Percentiles rank a stretch among this genome's conserved stretches.
phyloP scores from a whole-genome alignment of 2,888 invertebrate genomes.

The Hymenopus coronatus region DNA sequence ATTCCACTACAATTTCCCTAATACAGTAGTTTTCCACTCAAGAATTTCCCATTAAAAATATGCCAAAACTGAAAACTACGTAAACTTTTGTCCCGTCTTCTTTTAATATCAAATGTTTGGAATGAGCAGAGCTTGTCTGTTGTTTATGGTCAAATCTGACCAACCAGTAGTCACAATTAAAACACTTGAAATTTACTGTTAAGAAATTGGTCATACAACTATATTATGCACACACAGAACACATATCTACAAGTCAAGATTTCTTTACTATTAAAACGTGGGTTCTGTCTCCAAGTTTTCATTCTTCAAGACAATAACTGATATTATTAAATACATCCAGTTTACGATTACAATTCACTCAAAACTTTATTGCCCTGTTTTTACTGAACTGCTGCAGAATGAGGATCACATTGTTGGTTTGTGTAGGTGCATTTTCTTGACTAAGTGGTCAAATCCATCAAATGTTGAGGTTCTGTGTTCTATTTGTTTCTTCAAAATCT shows the following conservation, averaged over 20 bases:
- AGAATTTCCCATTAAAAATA: slow-evolving; percentile 16
- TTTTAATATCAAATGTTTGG: slow-evolving; percentile 29
- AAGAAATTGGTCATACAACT: slow-evolving; percentile 25
- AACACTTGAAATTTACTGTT: slow-evolving; percentile 22
- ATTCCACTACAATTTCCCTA: slow-evolving; percentile 30
- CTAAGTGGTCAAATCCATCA: slow-evolving; percentile 30
- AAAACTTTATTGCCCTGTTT: slow-evolving; percentile 26
- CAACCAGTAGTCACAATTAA: slow-evolving; percentile 21
- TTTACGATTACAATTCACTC: background rate
- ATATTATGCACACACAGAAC: slow-evolving; percentile 29
- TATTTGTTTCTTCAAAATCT: slow-evolving; percentile 28
- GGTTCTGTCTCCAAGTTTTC: background rate
- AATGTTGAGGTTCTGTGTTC: slow-evolving; percentile 27
- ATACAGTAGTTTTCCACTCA: slow-evolving; percentile 18
- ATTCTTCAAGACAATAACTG: slow-evolving; percentile 18
- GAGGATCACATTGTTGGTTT: slow-evolving; percentile 24
- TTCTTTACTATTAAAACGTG: slow-evolving; percentile 20
- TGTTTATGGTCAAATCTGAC: slow-evolving; percentile 13
- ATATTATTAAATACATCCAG: slow-evolving; percentile 13
- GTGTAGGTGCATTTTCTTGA: slow-evolving; percentile 24
- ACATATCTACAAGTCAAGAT: slow-evolving; percentile 25
- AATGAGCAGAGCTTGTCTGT: slow-evolving; percentile 30
- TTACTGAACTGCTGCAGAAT: slow-evolving; percentile 14
- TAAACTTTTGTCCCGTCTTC: slow-evolving; percentile 5
- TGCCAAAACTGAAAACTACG: slow-evolving; percentile 20